Base-by-base conservation (phyloP, 2,113 vertebrate species). In the Bos indicus region DNA sequence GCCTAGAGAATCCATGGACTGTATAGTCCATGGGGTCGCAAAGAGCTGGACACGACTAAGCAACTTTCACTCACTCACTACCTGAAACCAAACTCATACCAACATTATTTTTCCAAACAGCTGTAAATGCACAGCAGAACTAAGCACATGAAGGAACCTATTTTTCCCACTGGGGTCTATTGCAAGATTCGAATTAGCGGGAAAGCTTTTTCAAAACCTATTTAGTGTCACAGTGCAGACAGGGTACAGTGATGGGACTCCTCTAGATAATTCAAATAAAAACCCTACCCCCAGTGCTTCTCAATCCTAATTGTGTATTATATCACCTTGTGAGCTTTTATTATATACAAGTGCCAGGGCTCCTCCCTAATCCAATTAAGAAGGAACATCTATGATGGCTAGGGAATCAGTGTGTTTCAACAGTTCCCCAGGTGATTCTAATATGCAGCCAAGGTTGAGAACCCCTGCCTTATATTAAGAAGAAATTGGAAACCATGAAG, bases 271-370 rank as follows among this genome's bases (percentile, higher is more conserved):
- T 85, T 94, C 60, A 67, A 56, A 71, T 54, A 88, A 78, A 86
- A 82, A 10, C 19, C 67, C 51, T 90, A 56, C 21, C 74, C 43
- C 21, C 56, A 88, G 43, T 90, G 33, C 21, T 80, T 77, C 81
- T 92, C 56, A 56, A 3, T 28, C 51, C 25, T 87, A 84, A 91
- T 23, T 52, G 56, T 77, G 19, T 92, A 57, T 88, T 96, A 94
- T 86, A 89, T 91, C 83, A 89, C 67, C 56, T 91, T 54, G 23
- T 83, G 57, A 81, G 89, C 6, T 96, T 97, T 90, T 77, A 93
- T 94, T 88, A 26, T 13, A 54, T 86, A n/a, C 30, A 54, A 60
- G 95, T 77, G 78, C 59, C 60, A 86, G 43, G 84, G 54, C 40
- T 80, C 54, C 81, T 86, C 19, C 43, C 13, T 93, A 88, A 87